A percentile compares a stretch with the other conserved stretches of the same genome.
phyloP scores from a whole-genome alignment of 2,113 vertebrate species.

The Proterorhinus semilunaris region DNA sequence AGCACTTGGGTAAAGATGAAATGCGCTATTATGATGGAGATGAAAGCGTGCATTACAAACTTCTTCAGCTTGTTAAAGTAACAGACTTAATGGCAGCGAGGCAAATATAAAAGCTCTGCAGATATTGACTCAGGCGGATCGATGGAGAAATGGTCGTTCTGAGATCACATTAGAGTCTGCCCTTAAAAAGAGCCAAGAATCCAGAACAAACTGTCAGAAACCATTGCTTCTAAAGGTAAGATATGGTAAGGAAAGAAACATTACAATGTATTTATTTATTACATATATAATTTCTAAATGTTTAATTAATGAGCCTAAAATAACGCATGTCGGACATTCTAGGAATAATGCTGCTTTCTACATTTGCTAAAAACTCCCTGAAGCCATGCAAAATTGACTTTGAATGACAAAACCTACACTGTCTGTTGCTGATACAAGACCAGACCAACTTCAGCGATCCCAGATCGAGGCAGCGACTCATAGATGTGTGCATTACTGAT shows the following conservation, averaged over 20 bases:
- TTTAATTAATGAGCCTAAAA: too few species aligned
- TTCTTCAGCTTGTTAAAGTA: slow-evolving; percentile 26
- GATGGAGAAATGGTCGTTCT: slow-evolving; percentile 31
- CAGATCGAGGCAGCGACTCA: too few species aligned
- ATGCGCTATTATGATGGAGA: slow-evolving; percentile 10
- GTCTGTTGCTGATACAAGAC: too few species aligned
- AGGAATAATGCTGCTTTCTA: too few species aligned
- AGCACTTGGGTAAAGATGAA: neutral
- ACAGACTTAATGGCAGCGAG: slow-evolving; percentile 29
- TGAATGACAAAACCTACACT: too few species aligned
- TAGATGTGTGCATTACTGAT: too few species aligned
- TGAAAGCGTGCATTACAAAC: slow-evolving; percentile 7
- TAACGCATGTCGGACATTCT: too few species aligned
- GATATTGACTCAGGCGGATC: slow-evolving; percentile 35
- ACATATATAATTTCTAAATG: too few species aligned
- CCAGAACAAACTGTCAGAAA: slow-evolving; percentile 35
- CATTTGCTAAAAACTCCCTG: too few species aligned
- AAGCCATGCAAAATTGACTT: too few species aligned
- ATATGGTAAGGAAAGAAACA: neutral
- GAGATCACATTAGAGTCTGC: slow-evolving; percentile 25
- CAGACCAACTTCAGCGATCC: too few species aligned
- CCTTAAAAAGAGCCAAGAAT: slow-evolving; percentile 24
- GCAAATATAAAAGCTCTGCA: slow-evolving; percentile 4
- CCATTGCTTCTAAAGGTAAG: neutral
- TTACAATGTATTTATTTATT: too few species aligned